A percentile compares a stretch with the other conserved stretches of the same genome.
Conservation (phyloP, 2,797 vertebrate genomes). For the Echiichthys vipera region DNA sequence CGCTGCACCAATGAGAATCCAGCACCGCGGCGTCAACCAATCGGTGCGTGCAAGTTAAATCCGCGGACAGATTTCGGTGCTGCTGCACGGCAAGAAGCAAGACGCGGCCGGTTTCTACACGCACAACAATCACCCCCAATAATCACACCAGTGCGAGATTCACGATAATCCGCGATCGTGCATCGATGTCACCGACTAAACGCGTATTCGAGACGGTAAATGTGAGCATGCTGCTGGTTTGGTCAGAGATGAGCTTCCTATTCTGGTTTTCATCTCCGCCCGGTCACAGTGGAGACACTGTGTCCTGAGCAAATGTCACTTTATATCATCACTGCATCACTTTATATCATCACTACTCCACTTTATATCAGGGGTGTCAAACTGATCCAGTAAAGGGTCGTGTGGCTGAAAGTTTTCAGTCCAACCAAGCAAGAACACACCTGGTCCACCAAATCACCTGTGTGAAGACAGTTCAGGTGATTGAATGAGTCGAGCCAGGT, state of each 20-base stretch:
- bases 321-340: too few species aligned
- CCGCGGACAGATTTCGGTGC: constrained; percentile 59
- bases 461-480: too few species aligned
- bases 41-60: constrained; percentile 47
- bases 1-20: constrained; percentile 60
- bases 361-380: too few species aligned
- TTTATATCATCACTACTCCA: too few species aligned
- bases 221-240: constrained; percentile 13
- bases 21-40: constrained; percentile 54
- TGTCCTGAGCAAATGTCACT: too few species aligned
- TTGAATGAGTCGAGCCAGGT: too few species aligned
- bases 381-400: too few species aligned
- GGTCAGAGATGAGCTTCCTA: rapidly evolving
- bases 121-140: constrained; percentile 27
- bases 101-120: constrained; percentile 38
- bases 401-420: too few species aligned
- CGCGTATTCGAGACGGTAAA: rapidly evolving
- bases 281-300: too few species aligned
- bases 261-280: constrained; percentile 27
- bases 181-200: not conserved
- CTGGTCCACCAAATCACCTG: too few species aligned
- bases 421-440: too few species aligned
- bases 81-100: constrained; percentile 45
- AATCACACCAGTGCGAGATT: not conserved
- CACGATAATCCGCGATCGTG: rapidly evolving